Percentiles rank a stretch among this genome's conserved stretches.
phyloP scores from a whole-genome alignment of 2,888 invertebrate genomes.

The Oscheius sp. region DNA sequence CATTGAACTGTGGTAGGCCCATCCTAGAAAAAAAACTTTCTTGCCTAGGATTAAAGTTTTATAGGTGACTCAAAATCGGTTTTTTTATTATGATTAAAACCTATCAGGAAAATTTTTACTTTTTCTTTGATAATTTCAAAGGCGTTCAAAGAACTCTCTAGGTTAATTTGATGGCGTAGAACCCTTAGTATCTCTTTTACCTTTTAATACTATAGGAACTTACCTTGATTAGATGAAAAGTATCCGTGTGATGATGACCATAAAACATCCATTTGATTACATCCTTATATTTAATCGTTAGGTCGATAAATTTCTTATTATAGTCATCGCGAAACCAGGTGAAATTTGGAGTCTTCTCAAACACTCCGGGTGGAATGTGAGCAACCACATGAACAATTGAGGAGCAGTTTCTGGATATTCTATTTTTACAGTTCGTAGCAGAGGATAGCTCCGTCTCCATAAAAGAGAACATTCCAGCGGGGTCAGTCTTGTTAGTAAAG shows the following conservation, averaged over 20 bases:
- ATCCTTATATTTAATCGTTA: conserved; percentile 67
- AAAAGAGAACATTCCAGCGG: conserved; percentile 65
- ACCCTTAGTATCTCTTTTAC: no score
- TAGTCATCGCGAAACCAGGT: conserved; percentile 71
- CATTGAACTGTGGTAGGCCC: conserved; percentile 72
- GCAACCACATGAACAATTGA: conserved; percentile 60
- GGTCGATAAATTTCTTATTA: conserved; percentile 68
- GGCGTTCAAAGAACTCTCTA: no score
- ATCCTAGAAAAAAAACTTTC: conserved; percentile 35
- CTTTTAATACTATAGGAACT: no score
- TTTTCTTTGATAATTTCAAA: not conserved
- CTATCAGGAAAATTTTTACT: not conserved
- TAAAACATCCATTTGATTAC: conserved; percentile 71
- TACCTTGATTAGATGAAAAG: conserved; percentile 68
- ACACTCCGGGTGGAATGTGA: conserved; percentile 68
- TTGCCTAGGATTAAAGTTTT: no score
- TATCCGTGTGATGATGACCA: conserved; percentile 71
- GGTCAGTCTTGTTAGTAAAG: conserved; percentile 58
- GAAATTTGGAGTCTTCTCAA: conserved; percentile 68
- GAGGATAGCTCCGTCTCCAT: conserved; percentile 50
- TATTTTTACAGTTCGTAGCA: conserved; percentile 42
- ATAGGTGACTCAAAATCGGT: not conserved
- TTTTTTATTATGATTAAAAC: not conserved
- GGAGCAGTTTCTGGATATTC: conserved; percentile 35
- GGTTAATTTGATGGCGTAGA: no score